Base-by-base conservation (phyloP, 2,888 invertebrate genomes). In the Chouioia cunea region DNA sequence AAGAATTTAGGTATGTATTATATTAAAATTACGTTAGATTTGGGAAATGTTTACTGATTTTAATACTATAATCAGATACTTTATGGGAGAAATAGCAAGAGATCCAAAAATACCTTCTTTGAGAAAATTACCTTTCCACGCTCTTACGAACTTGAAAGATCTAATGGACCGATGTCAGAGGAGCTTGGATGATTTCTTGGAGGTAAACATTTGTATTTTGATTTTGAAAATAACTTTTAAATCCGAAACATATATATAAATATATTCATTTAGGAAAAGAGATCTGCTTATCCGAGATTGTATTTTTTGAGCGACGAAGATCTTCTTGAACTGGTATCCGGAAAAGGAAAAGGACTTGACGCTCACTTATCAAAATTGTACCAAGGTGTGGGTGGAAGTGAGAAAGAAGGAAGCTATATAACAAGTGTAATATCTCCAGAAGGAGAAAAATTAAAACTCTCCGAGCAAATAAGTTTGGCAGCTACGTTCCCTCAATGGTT, bases 241-340 rank as follows among this genome's bases (percentile, higher is more conserved):
- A 3, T 36, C 4, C 6, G 10, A 3, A 36, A 3, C 1, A 36
- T 56, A 16, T 52, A 23, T 63, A 46, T 56, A 16, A 54, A 23
- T 63, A 46, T 66, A n/a, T 15, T 60, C 57, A 36, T 68, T 62
- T 85, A 97, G 95, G 96, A 96, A 78, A 99, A 99, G 86, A 90
- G 99, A 50, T 92, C 93, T 0, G 90, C 92, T 59, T 99, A 99
- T 87, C 97, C 99, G 8, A 89, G 99, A 71, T 94, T 99, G 79
- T 97, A 98, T 83, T 99, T 99, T 84, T 89, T 99, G 74, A 97
- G 97, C 71, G 99, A 99, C 82, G 99, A 99, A 81, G 99, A 99
- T 86, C 88, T 99, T 65, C 87, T 99, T 69, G 99, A 99, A 88
- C 91, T 99, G 73, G 89, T 99, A 53, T 85, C 85, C n/a, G 83